phyloP scores from a whole-genome alignment of 2,888 invertebrate genomes.

The Apamea sordens region DNA sequence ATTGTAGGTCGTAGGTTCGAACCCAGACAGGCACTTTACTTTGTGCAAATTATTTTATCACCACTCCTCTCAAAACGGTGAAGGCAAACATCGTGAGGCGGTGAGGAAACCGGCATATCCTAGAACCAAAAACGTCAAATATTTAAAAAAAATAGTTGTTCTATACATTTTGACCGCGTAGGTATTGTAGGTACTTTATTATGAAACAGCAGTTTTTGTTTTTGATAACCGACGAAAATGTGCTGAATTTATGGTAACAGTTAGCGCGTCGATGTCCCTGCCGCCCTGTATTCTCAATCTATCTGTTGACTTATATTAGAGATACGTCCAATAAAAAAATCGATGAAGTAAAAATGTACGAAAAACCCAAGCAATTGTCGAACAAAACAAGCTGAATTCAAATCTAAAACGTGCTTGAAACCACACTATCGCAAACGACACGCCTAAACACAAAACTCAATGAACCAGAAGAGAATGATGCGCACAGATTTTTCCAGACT shows the following conservation, averaged over 20 bases:
- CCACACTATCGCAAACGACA: slow-evolving; percentile 71
- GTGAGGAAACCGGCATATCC: too few species aligned
- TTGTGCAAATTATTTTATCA: too few species aligned
- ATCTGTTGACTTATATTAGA: not conserved
- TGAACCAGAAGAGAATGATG: slow-evolving; percentile 76
- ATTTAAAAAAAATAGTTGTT: not conserved
- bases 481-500: slow-evolving; percentile 70
- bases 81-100: too few species aligned
- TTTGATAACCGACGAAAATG: not conserved
- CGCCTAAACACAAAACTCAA: slow-evolving; percentile 75
- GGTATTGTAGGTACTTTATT: not conserved
- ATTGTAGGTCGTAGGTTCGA: too few species aligned
- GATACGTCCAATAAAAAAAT: not conserved
- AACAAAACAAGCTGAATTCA: slow-evolving; percentile 43
- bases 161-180: not conserved
- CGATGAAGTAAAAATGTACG: not conserved
- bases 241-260: not conserved
- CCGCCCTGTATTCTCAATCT: not conserved
- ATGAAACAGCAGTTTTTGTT: too few species aligned
- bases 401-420: slow-evolving; percentile 62
- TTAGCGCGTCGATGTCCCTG: not conserved
- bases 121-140: too few species aligned
- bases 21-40: too few species aligned
- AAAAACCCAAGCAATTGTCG: not conserved
- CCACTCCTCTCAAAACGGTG: too few species aligned